phyloP scores from a whole-genome alignment of 2,113 vertebrate species.

The Chunga burmeisteri region DNA sequence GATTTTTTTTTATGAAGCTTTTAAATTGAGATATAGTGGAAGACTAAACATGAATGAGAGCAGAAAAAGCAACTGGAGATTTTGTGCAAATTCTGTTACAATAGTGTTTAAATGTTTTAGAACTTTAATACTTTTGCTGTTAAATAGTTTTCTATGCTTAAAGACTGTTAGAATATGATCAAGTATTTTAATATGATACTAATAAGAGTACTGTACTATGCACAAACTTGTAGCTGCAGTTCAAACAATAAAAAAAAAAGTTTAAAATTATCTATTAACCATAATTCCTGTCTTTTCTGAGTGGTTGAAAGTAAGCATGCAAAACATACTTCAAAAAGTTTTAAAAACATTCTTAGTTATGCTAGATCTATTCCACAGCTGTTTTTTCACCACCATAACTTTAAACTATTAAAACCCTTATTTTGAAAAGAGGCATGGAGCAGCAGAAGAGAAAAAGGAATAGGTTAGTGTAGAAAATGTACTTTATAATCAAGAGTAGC shows the following conservation, averaged over 20 bases:
- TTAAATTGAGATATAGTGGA: constrained; percentile 73
- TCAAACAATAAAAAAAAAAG: constrained; percentile 51
- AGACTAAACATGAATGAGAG: constrained; percentile 75
- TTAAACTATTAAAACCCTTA: constrained; percentile 64
- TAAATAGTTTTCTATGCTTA: constrained; percentile 72
- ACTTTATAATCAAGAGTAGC: constrained; percentile 78
- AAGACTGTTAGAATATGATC: constrained; percentile 66
- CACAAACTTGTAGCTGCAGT: constrained; percentile 63
- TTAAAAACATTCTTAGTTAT: constrained; percentile 58
- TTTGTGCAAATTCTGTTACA: constrained; percentile 61
- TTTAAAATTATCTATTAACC: constrained; percentile 61
- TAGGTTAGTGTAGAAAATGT: constrained; percentile 80
- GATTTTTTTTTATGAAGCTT: constrained; percentile 60
- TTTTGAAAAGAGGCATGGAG: constrained; percentile 9
- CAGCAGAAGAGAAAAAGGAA: constrained; percentile 64
- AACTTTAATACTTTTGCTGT: constrained; percentile 62
- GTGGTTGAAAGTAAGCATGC: constrained; percentile 67
- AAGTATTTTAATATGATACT: constrained; percentile 60
- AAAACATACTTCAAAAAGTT: constrained; percentile 64
- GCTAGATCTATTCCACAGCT: constrained; percentile 46
- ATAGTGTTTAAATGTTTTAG: constrained; percentile 56
- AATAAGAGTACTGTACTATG: constrained; percentile 72
- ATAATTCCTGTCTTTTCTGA: constrained; percentile 63
- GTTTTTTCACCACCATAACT: constrained; percentile 32
- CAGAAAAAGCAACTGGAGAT: constrained; percentile 67